Percentiles rank a stretch among this genome's conserved stretches.
These are phyloP conservation scores for Barbus barbus DNA, from an alignment of 2,113 vertebrate genomes.

Conservation along the genomic window DNA sequence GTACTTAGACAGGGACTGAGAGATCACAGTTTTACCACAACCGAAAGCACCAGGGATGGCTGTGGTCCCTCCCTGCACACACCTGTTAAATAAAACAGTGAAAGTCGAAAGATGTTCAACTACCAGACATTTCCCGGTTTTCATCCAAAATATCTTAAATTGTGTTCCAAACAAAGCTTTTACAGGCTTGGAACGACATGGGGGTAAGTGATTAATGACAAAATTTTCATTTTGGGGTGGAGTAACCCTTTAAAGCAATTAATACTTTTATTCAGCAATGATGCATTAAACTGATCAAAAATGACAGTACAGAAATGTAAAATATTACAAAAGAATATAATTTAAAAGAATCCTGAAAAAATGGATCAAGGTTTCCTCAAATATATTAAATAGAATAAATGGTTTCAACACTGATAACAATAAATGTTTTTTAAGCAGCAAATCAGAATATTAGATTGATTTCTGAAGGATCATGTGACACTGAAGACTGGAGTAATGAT, in stretches of 20 bases:
- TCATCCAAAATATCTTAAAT: no score
- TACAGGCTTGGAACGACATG: no score
- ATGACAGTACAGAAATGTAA: background rate
- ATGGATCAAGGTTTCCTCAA: background rate
- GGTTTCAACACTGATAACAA: background rate
- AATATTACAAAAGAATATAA: background rate
- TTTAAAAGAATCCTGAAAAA: background rate
- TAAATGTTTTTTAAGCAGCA: background rate
- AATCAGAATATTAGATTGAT: background rate
- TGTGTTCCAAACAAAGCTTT: no score
- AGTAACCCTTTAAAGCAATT: no score
- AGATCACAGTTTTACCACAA: constrained; percentile 98
- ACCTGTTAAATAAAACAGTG: constrained; percentile 69
- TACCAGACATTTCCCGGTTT: no score
- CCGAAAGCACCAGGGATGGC: constrained; percentile 97
- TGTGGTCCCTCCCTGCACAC: constrained; percentile 97
- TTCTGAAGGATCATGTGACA: background rate
- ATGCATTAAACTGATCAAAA: background rate
- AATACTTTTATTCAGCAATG: background rate
- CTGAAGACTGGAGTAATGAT: background rate
- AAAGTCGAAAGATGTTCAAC: background rate
- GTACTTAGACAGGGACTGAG: constrained; percentile 96
- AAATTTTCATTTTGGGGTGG: no score
- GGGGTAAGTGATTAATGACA: no score
- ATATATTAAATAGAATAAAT: background rate